phyloP scores from a whole-genome alignment of 1,140 invertebrate species.

The Drosophila pseudoananassae region DNA sequence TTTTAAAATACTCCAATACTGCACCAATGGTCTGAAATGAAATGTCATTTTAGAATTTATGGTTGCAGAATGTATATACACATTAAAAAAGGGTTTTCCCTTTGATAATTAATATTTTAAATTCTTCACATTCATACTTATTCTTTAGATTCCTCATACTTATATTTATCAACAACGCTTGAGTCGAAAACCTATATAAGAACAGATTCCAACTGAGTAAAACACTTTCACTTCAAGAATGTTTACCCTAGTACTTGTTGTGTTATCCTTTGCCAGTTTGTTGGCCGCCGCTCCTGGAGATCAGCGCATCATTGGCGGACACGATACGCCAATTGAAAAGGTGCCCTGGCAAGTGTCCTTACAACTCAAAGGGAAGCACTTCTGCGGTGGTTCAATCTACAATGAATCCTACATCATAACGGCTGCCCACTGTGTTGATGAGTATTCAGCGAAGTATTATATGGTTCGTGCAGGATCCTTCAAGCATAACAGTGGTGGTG shows the following conservation, averaged over 20 bases:
- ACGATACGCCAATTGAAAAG: slow-evolving; percentile 80
- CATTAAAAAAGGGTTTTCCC: neutral
- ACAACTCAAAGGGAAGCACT: slow-evolving; percentile 69
- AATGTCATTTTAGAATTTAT: neutral
- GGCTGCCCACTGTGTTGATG: slow-evolving; percentile 85
- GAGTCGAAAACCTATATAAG: neutral
- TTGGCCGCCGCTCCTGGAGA: neutral
- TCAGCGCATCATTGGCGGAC: slow-evolving; percentile 27
- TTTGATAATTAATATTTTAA: neutral
- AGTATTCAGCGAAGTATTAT: rapidly evolving
- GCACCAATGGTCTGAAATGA: too few species aligned
- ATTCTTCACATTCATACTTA: neutral
- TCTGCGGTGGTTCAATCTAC: slow-evolving; percentile 86
- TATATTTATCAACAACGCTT: neutral
- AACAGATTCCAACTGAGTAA: neutral
- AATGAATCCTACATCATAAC: slow-evolving; percentile 84
- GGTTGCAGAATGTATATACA: neutral
- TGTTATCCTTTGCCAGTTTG: neutral
- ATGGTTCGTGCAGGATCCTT: slow-evolving; percentile 40
- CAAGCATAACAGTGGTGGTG: slow-evolving; percentile 1
- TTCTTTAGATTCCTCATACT: neutral
- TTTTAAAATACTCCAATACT: too few species aligned
- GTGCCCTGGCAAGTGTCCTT: slow-evolving; percentile 86
- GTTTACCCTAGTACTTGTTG: neutral
- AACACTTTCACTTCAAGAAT: neutral